These are phyloP conservation scores for Ibycter americanus DNA, from an alignment of 2,797 vertebrate genomes.

Conservation along the genomic window DNA sequence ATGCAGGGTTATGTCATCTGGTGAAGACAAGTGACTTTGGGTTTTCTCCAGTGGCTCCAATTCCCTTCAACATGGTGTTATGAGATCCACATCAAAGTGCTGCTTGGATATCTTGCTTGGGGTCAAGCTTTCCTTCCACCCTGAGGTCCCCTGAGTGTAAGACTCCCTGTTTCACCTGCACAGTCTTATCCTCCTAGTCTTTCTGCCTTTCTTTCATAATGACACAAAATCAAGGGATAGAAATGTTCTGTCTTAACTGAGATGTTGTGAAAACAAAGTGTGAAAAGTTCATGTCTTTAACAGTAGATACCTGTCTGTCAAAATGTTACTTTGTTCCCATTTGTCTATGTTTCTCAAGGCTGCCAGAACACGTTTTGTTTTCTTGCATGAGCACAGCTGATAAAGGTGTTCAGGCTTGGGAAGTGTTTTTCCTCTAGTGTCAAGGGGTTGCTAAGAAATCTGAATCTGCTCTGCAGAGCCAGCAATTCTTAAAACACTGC, in stretches of 20 bases:
- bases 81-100: neutral
- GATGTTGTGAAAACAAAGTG: neutral
- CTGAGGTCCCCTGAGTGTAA: neutral
- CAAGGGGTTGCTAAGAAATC: neutral
- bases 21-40: neutral
- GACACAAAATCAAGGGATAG: neutral
- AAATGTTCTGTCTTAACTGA: neutral
- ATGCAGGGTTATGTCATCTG: neutral
- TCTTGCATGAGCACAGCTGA: neutral
- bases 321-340: neutral
- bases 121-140: neutral
- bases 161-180: neutral
- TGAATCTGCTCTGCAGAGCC: neutral
- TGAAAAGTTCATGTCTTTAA: neutral
- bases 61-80: rapidly evolving
- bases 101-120: neutral
- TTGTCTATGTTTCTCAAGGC: neutral
- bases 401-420: neutral
- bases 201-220: neutral
- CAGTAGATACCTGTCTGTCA: neutral
- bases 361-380: neutral
- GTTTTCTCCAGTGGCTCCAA: neutral
- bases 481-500: neutral
- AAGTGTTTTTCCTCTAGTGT: neutral
- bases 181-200: neutral